Conservation (phyloP, 2,113 vertebrate species). For the Argyrosomus japonicus region DNA sequence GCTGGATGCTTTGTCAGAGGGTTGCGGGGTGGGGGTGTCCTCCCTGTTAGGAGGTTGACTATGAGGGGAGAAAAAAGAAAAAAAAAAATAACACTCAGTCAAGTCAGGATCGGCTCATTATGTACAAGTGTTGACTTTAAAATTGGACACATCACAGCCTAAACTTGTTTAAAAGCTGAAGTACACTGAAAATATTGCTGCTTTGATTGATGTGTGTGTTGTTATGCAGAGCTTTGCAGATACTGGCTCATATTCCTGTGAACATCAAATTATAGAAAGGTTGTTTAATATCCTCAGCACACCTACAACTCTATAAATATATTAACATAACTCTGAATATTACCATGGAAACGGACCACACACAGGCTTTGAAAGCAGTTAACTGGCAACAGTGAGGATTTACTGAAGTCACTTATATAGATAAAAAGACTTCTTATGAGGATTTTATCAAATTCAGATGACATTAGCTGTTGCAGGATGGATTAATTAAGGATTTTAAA, state of each 20-base stretch:
- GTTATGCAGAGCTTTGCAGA: constrained; percentile 34
- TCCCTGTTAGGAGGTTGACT: constrained; percentile 91
- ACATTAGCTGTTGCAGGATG: not conserved
- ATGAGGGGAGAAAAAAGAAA: not conserved
- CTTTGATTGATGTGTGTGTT: constrained; percentile 6
- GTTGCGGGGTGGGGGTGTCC: constrained; percentile 91
- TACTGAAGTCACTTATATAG: constrained; percentile 11
- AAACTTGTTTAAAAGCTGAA: not conserved
- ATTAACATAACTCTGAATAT: constrained; percentile 60
- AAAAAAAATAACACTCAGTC: not conserved
- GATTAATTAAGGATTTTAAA: not conserved
- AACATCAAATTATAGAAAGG: constrained; percentile 35
- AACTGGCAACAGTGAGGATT: not conserved
- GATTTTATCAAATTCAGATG: not conserved
- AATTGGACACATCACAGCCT: not conserved
- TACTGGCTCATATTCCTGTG: constrained; percentile 12
- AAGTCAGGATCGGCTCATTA: not conserved
- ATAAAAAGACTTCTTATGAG: constrained; percentile 25
- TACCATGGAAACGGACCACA: constrained; percentile 48
- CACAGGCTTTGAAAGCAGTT: constrained; percentile 20
- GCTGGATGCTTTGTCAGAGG: constrained; percentile 93
- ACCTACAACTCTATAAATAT: constrained; percentile 60
- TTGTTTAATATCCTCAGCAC: constrained; percentile 43
- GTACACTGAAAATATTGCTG: not conserved
- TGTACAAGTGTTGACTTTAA: not conserved